Percentiles rank a stretch among this genome's conserved stretches.
These are phyloP conservation scores for Nysson spinosus DNA, from an alignment of 2,888 invertebrate genomes.

Conservation along the genomic window DNA sequence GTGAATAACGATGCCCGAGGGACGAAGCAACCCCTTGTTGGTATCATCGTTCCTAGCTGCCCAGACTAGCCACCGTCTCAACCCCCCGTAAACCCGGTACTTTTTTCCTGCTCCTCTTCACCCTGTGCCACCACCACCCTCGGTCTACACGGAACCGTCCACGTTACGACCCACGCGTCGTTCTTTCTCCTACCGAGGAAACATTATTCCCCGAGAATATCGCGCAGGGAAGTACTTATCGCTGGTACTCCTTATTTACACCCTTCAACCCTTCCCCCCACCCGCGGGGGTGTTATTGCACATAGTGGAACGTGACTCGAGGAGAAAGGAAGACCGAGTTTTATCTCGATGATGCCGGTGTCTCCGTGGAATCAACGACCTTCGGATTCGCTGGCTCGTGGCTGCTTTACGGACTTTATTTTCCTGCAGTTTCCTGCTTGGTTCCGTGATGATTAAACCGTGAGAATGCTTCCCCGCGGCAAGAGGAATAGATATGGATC, in stretches of 20 bases:
- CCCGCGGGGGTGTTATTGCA: slow-evolving; percentile 3
- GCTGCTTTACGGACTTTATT: slow-evolving; percentile 4
- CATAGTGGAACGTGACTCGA: no score
- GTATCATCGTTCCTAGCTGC: slow-evolving; percentile 32
- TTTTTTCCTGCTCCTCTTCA: neutral
- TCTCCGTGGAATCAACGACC: neutral
- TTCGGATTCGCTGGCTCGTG: no score
- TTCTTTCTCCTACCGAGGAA: slow-evolving; percentile 4
- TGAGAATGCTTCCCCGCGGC: neutral
- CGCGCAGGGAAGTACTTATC: slow-evolving; percentile 26
- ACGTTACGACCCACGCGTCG: slow-evolving; percentile 29
- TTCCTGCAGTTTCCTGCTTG: neutral
- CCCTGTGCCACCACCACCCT: neutral
- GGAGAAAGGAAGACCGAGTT: slow-evolving; percentile 17
- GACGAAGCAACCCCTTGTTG: slow-evolving; percentile 55
- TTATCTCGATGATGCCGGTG: neutral
- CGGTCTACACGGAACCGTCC: slow-evolving; percentile 22
- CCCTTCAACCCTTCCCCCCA: slow-evolving; percentile 9
- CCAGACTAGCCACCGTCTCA: slow-evolving; percentile 36
- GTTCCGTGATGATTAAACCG: slow-evolving; percentile 10
- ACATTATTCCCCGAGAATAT: slow-evolving; percentile 10
- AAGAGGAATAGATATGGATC: neutral
- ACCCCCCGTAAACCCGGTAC: slow-evolving; percentile 36
- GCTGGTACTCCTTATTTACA: slow-evolving; percentile 12
- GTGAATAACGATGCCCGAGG: slow-evolving; percentile 69